These are phyloP conservation scores for Galeopsomyia nigrocyanea DNA, from an alignment of 2,888 invertebrate genomes.

Conservation along the genomic window DNA sequence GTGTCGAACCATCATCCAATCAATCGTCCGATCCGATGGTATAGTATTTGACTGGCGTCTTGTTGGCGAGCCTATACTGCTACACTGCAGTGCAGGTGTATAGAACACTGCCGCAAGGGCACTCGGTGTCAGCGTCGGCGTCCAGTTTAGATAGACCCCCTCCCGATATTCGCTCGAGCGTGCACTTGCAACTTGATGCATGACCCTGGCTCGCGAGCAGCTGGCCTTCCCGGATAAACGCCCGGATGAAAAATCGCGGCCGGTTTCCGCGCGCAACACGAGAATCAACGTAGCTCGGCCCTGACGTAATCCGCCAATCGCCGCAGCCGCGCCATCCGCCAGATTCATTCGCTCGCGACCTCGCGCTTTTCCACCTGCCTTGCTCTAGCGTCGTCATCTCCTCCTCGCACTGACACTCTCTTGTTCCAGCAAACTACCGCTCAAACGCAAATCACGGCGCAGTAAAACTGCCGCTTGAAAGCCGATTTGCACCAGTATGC, in stretches of 20 bases:
- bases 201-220: conserved; percentile 57
- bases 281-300: no score
- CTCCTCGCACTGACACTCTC: no score
- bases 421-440: neutral
- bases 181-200: conserved; percentile 64
- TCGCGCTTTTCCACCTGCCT: no score
- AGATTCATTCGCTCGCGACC: conserved; percentile 11
- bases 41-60: no score
- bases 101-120: no score
- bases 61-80: no score
- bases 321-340: neutral
- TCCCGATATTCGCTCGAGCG: conserved; percentile 45
- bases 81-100: no score
- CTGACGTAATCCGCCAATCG: no score
- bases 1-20: no score
- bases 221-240: conserved; percentile 32
- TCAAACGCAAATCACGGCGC: no score
- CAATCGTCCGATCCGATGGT: no score
- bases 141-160: conserved; percentile 24
- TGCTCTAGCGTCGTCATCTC: no score
- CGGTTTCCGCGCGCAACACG: conserved; percentile 11
- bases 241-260: conserved; percentile 31
- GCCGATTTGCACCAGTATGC: conserved; percentile 21
- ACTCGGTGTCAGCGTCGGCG: neutral
- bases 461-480: neutral